phyloP scores from a whole-genome alignment of 1,140 invertebrate genomes.

The Ruditapes philippinarum region DNA sequence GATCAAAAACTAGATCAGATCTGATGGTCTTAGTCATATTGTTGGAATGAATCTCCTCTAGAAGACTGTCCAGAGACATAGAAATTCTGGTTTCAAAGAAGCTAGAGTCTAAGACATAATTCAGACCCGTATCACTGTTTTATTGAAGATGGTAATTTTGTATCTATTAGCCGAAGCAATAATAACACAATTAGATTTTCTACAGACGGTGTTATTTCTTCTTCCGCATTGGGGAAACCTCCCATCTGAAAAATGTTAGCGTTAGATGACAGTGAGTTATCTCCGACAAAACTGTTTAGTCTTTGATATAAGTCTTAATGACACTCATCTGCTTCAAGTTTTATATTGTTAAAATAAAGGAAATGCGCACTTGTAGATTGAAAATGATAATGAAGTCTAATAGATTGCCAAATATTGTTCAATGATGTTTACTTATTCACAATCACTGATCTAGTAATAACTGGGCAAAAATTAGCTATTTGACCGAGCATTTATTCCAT shows the following conservation, averaged over 20 bases:
- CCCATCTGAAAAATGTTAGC: conserved; percentile 65
- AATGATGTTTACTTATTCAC: conserved; percentile 66
- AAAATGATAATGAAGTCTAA: conserved; percentile 66
- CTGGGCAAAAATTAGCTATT: conserved; percentile 69
- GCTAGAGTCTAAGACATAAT: conserved; percentile 32
- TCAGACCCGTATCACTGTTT: conserved; percentile 34
- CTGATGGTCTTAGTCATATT: neutral
- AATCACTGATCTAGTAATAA: conserved; percentile 64
- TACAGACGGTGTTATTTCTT: conserved; percentile 69
- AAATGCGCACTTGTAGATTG: conserved; percentile 61
- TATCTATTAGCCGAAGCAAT: conserved; percentile 5
- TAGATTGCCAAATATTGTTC: conserved; percentile 60
- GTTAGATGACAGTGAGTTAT: conserved; percentile 60
- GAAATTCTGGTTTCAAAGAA: conserved; percentile 40
- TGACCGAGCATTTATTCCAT: conserved; percentile 70
- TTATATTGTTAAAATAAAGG: neutral
- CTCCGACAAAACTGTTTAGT: conserved; percentile 16
- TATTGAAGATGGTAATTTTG: neutral
- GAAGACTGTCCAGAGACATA: neutral
- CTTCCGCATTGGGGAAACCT: conserved; percentile 51
- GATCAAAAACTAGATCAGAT: neutral
- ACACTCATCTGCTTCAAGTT: neutral
- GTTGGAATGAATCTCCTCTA: neutral
- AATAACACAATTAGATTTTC: conserved; percentile 75
- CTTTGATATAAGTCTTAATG: neutral